These are phyloP conservation scores for Plectropomus leopardus DNA, from an alignment of 2,113 vertebrate genomes.

Conservation along the genomic window DNA sequence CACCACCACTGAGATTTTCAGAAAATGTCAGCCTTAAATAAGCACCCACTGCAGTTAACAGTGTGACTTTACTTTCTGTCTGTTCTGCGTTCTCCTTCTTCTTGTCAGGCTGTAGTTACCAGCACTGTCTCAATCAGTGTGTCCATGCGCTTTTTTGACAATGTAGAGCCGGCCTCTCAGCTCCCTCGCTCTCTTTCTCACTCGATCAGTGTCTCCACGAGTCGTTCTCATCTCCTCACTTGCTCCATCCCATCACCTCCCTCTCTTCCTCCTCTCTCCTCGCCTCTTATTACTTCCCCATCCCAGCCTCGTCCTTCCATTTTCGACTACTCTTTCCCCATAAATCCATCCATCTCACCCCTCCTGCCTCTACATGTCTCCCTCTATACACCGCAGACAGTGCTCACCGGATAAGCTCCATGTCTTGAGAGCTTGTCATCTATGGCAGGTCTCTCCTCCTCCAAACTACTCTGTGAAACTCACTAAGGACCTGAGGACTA, in stretches of 20 bases:
- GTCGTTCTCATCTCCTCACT: slow-evolving; percentile 5
- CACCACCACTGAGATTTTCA: not conserved
- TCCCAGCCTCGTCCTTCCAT: slow-evolving; percentile 18
- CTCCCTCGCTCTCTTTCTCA: slow-evolving; percentile 20
- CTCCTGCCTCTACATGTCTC: slow-evolving; percentile 21
- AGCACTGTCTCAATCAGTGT: slow-evolving; percentile 20
- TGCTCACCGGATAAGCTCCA: slow-evolving; percentile 49
- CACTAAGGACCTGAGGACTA: slow-evolving; percentile 44
- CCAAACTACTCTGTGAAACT: slow-evolving; percentile 51
- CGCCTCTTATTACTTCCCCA: slow-evolving; percentile 14
- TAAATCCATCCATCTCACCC: slow-evolving; percentile 12
- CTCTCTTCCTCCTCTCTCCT: not conserved
- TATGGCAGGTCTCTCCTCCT: slow-evolving; percentile 67
- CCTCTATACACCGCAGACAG: slow-evolving; percentile 41
- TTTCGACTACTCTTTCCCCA: slow-evolving; percentile 13
- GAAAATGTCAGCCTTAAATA: not conserved
- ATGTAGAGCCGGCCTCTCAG: not conserved
- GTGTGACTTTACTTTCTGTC: not conserved
- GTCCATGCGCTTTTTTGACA: slow-evolving; percentile 28
- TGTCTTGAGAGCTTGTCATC: slow-evolving; percentile 69
- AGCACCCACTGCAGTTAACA: not conserved
- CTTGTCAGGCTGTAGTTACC: slow-evolving; percentile 42
- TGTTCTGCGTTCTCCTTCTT: slow-evolving; percentile 13
- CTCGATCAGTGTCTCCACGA: slow-evolving; percentile 22
- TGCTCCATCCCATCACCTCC: not conserved